Base-by-base conservation (phyloP, 2,113 vertebrate genomes). In the Onychorhynchus coronatus region DNA sequence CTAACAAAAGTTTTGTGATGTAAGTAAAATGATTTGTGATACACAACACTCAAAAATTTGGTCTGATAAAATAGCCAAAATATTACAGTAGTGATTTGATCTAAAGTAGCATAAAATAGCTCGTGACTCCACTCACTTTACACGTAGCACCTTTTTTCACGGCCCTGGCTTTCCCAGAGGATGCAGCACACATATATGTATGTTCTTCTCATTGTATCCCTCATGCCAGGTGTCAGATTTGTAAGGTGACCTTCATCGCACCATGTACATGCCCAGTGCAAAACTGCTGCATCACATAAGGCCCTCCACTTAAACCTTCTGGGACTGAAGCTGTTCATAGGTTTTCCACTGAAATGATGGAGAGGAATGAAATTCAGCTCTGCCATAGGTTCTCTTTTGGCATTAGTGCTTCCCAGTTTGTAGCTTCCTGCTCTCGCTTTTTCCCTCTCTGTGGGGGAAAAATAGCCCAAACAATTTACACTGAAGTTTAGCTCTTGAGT, bases 251-350 rank as follows among this genome's bases (percentile, higher is more conserved):
- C 59, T 86, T 55, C 42, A n/a, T 25, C n/a, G 33, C 17, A 30
- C 30, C 4, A 2, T 0, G 0, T 12, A 35, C 23, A 66, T 82
- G 52, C 42, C 49, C 2, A 1, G 21, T 16, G 16, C 33, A 62
- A 85, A 72, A 46, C 27, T 37, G 31, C 30, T 68, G 35, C 16
- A 49, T 47, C 37, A 53, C 9, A 3, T 53, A 46, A 0, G 0
- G 17, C 9, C 42, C 33, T n/a, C n/a, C 27, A 30, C 25, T 61
- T 70, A 65, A 82, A 49, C 46, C 22, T 81, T 65, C 62, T 49
- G 39, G 12, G 25, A 55, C 24, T 63, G 44, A 75, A 91, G 18
- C 5, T 88, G 8, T 75, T 82, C 22, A 23, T 22, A 47, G 11
- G 6, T 25, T 88, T 91, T 70, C 23, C 24, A 30, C 47, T 33